Conservation (phyloP, 1,140 invertebrate species). For the Drosophila bocki region DNA sequence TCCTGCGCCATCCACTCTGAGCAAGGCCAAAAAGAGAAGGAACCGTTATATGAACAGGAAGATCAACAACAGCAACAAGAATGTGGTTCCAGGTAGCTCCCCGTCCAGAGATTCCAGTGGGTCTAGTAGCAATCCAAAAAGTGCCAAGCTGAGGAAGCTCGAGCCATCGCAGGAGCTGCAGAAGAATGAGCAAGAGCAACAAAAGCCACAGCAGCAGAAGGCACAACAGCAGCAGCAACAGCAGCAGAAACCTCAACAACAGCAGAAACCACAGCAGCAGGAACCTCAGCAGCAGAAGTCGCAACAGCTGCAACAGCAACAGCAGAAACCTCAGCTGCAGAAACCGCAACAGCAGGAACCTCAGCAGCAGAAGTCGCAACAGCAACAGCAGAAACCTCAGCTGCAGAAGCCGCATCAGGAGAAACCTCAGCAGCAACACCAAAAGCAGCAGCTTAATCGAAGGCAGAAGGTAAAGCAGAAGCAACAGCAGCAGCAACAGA, state of each 20-base stretch:
- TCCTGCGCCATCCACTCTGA: no score
- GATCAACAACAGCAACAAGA: neutral
- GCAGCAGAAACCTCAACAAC: neutral
- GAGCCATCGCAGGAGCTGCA: neutral
- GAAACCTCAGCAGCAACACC: neutral
- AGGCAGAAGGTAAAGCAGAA: no score
- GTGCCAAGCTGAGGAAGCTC: neutral
- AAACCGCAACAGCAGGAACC: neutral
- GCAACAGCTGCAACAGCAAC: neutral
- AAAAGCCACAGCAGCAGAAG: neutral
- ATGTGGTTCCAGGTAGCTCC: neutral
- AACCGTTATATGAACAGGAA: conserved; percentile 10
- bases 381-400: neutral
- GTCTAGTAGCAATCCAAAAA: neutral
- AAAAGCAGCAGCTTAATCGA: neutral
- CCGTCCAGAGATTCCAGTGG: neutral
- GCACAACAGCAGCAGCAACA: neutral
- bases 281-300: no score
- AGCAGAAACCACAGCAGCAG: neutral
- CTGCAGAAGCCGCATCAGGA: neutral
- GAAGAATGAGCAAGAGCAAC: neutral
- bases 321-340: neutral
- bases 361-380: no score
- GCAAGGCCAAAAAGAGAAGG: neutral
- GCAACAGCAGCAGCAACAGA: neutral